These are phyloP conservation scores for Enteromius thamalakanensis DNA, from an alignment of 2,797 vertebrate species.

Conservation along the genomic window DNA sequence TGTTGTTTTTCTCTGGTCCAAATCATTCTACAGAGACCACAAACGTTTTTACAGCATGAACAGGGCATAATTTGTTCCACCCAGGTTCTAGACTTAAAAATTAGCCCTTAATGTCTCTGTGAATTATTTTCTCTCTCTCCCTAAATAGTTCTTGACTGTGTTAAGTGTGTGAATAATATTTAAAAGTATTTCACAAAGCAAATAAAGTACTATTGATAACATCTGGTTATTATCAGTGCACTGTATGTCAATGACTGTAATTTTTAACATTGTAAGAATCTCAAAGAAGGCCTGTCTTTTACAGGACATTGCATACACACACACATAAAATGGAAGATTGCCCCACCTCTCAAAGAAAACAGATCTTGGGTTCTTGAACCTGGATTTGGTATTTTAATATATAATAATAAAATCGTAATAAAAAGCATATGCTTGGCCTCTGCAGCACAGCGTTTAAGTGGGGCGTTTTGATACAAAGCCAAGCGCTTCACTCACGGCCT, in stretches of 20 bases:
- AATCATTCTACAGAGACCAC: conserved; percentile 56
- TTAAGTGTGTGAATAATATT: conserved; percentile 58
- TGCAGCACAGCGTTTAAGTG: conserved; percentile 9
- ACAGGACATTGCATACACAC: neutral
- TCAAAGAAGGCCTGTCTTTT: conserved; percentile 8
- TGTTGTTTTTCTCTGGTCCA: conserved; percentile 59
- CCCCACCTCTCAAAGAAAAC: conserved; percentile 17
- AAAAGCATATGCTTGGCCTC: conserved; percentile 55
- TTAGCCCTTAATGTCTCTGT: conserved; percentile 61
- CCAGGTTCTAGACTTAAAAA: conserved; percentile 58
- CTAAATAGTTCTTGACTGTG: conserved; percentile 57
- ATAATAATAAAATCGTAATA: conserved; percentile 57
- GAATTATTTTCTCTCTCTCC: conserved; percentile 50
- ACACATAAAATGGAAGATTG: neutral
- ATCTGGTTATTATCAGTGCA: conserved; percentile 52
- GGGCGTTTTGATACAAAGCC: conserved; percentile 45
- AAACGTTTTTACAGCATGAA: conserved; percentile 65
- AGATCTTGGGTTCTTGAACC: conserved; percentile 38
- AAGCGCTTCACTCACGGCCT: conserved; percentile 29
- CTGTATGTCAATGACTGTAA: conserved; percentile 12
- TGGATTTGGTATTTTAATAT: conserved; percentile 54
- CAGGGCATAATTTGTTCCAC: conserved; percentile 67
- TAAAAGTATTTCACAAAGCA: conserved; percentile 47
- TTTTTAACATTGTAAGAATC: conserved; percentile 35
- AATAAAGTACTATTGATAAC: conserved; percentile 49